Base-by-base conservation (phyloP, 2,113 vertebrate genomes). In the Fulica atra region DNA sequence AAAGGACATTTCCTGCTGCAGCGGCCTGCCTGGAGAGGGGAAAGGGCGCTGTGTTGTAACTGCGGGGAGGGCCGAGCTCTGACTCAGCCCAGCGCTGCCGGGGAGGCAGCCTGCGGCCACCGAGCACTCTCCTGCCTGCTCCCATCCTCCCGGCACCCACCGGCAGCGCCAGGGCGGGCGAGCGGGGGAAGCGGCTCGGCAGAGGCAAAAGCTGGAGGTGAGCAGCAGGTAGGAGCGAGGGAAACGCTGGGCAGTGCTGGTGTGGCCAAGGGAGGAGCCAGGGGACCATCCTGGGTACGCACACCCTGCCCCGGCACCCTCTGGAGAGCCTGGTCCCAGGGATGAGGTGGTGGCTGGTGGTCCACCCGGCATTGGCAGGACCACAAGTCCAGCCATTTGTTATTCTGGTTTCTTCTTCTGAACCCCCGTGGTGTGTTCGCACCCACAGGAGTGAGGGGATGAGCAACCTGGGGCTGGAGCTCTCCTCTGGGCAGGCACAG, bases 31-130 rank as follows among this genome's bases (percentile, higher is more conserved):
- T 93, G 95, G 95, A 94, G 92, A 95, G 96, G 96, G 92, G 96
- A 97, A 97, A 96, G 96, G 96, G 96, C 91, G 3, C 96, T 44
- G 94, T 97, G 96, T 97, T 97, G 95, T 97, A 97, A 97, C 64
- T 11, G 0, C 2, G 53, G 95, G 96, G 96, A 95, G 95, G 96
- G 88, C 72, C 36, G 21, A 78, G 95, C 91, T 93, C 88, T 96
- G 95, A 83, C 82, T 90, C 96, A 94, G 88, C 94, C 76, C 95
- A 69, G 79, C 4, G 0, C 65, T 0, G 17, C 76, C 2, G 2
- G 10, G 48, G 50, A 93, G 71, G 89, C 95, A 77, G 89, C 80
- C 66, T 7, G 0, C 25, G 17, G 90, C 87, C 87, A 51, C 86
- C 1, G 33, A 77, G 87, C 20, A 10, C 69, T 91, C 50, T 0